Conservation (phyloP, 1,140 invertebrate species). For the Onthophagus taurus region DNA sequence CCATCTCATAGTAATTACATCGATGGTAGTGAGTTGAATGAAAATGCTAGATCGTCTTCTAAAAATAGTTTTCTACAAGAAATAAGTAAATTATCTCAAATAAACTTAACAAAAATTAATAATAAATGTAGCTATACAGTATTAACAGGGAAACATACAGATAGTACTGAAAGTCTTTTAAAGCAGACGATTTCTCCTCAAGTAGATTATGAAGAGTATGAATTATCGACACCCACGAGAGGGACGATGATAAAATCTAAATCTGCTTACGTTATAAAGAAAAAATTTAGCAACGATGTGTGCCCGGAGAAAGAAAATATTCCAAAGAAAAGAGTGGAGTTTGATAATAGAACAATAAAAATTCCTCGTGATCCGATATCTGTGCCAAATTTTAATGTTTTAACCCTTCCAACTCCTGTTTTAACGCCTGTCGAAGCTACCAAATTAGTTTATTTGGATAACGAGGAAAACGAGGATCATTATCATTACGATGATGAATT, state of each 20-base stretch:
- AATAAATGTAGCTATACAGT: constrained; percentile 63
- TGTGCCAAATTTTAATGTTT: constrained; percentile 62
- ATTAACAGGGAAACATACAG: constrained; percentile 49
- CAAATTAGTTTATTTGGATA: constrained; percentile 59
- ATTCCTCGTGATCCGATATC: constrained; percentile 63
- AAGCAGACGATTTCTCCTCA: constrained; percentile 29
- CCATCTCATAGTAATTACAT: constrained; percentile 37
- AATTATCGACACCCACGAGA: constrained; percentile 29
- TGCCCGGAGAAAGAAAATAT: constrained; percentile 21
- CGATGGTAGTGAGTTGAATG: constrained; percentile 30
- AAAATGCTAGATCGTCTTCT: constrained; percentile 11
- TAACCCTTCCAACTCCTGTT: constrained; percentile 53
- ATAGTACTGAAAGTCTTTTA: constrained; percentile 56
- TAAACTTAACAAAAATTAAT: constrained; percentile 58
- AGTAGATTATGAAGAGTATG: constrained; percentile 27
- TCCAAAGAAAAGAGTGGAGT: constrained; percentile 36
- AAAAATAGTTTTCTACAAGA: constrained; percentile 52
- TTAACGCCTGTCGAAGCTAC: constrained; percentile 60
- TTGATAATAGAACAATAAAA: constrained; percentile 30
- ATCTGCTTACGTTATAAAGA: constrained; percentile 50
- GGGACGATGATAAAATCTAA: constrained; percentile 51
- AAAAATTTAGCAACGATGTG: constrained; percentile 30
- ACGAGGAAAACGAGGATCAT: constrained; percentile 53
- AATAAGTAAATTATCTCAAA: constrained; percentile 62
- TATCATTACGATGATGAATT: constrained; percentile 15